These are phyloP conservation scores for Lonchura striata DNA, from an alignment of 2,113 vertebrate genomes.

Conservation along the genomic window DNA sequence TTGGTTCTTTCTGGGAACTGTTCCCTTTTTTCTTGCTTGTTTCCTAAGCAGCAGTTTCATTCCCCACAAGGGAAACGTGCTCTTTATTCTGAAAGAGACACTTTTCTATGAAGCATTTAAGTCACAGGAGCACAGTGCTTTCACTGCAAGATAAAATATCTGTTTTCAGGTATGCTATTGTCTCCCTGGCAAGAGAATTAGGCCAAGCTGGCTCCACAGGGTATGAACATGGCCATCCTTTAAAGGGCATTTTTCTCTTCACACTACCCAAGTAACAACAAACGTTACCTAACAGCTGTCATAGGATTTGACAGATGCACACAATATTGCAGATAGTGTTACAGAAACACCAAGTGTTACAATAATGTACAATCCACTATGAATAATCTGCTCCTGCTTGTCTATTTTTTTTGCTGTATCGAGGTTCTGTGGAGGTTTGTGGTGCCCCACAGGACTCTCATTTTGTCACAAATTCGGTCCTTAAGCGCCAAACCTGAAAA, in stretches of 20 bases:
- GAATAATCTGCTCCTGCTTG: not conserved
- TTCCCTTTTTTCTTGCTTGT: not conserved
- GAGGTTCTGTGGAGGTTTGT: not conserved
- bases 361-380: not conserved
- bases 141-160: not conserved
- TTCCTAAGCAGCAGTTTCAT: not conserved
- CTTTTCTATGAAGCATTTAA: not conserved
- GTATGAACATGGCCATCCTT: not conserved
- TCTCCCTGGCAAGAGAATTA: not conserved
- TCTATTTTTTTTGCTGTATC: not conserved
- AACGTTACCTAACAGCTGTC: not conserved
- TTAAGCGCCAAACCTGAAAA: not conserved
- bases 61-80: not conserved
- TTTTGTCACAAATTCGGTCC: not conserved
- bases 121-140: fast-evolving
- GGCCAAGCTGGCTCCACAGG: not conserved
- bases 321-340: not conserved
- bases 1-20: not conserved
- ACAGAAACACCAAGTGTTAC: not conserved
- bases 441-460: not conserved
- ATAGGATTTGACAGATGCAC: not conserved
- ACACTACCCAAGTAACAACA: not conserved
- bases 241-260: not conserved
- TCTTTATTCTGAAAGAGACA: not conserved
- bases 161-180: not conserved